Evolutionary conservation across 2,113 vertebrate genomes (phyloP), one percentile per base, ranked within the genome.

Genomic region (Callospermophilus lateralis): DNA sequence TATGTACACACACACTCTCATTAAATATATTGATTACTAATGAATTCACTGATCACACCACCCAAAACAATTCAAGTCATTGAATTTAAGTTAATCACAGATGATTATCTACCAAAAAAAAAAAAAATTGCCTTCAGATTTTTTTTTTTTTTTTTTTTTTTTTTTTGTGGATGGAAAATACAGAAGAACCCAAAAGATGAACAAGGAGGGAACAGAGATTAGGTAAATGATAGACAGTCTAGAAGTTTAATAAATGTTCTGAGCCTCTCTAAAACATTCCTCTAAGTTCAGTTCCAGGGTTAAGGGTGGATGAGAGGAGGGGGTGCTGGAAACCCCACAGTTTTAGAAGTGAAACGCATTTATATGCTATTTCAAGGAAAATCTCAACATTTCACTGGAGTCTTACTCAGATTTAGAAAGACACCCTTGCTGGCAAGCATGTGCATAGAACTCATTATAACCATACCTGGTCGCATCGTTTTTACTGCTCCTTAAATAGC

Each of bases 1-100:
- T 6, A 58, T 79, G 86, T 68, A 37, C 91, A 94, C 37, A 30
- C 53, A 28, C 42, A 68, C 58, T 34, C 17, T 55, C 94, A 92
- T 97, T 96, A 83, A 94, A 86, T 90, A 67, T 95, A 98, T 97
- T 73, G 77, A 97, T 22, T 3, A 70, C 61, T 97, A 94, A 95
- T 78, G 72, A 90, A 22, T 95, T 87, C 87, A 39, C 80, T 91
- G 80, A 89, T 98, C 91, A 94, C 34, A 51, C 30, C 61, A 93
- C 72, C 34, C 55, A 67, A 86, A 67, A 39, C 88, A 97, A 95
- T 94, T 78, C 51, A 70, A 84, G 90, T 96, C 61, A 80, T 20
- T 84, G 68, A 77, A 55, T 73, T 87, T 74, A 63, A 85, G 42
- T 96, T 93, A 83, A 37, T 22, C 90, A 34, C 32, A 95, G 81